These are phyloP conservation scores for Mellilla xanthometata DNA, from an alignment of 2,888 invertebrate species.

Conservation along the genomic window DNA sequence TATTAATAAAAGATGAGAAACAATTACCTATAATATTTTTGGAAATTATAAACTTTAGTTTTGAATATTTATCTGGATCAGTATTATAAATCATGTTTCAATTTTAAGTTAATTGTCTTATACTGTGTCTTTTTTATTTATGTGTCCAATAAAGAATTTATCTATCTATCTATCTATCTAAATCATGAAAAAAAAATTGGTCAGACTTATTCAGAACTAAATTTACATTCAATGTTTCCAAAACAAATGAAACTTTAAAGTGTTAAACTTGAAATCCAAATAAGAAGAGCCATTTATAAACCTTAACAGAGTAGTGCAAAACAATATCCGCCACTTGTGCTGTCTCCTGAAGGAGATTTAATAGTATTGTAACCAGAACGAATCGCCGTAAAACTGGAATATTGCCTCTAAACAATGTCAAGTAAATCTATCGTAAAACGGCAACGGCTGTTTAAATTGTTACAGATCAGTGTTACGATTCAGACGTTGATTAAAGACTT, in stretches of 20 bases:
- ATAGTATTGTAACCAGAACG: slow-evolving; percentile 54
- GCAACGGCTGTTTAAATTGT: slow-evolving; percentile 26
- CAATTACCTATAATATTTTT: too few species aligned
- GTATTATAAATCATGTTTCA: too few species aligned
- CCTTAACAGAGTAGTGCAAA: slow-evolving; percentile 24
- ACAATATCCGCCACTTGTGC: slow-evolving; percentile 39
- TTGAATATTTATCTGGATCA: too few species aligned
- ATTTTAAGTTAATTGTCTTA: too few species aligned
- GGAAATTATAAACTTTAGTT: too few species aligned
- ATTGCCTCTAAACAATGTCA: slow-evolving; percentile 67
- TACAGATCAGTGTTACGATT: slow-evolving; percentile 18
- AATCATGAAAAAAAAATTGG: too few species aligned
- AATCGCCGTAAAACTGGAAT: slow-evolving; percentile 60
- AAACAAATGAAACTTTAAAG: neutral
- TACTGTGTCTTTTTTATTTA: too few species aligned
- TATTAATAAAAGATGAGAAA: too few species aligned
- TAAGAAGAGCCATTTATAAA: slow-evolving; percentile 12
- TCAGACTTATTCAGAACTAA: too few species aligned
- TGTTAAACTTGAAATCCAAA: neutral
- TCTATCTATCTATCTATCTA: too few species aligned
- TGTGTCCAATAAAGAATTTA: too few species aligned
- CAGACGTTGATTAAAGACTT: slow-evolving; percentile 8
- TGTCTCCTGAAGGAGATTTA: slow-evolving; percentile 48
- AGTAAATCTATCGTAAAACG: slow-evolving; percentile 65
- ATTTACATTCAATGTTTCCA: neutral